Percentiles rank a stretch among this genome's conserved stretches.
Conservation (phyloP, 2,797 vertebrate genomes). For the Salarias fasciatus region DNA sequence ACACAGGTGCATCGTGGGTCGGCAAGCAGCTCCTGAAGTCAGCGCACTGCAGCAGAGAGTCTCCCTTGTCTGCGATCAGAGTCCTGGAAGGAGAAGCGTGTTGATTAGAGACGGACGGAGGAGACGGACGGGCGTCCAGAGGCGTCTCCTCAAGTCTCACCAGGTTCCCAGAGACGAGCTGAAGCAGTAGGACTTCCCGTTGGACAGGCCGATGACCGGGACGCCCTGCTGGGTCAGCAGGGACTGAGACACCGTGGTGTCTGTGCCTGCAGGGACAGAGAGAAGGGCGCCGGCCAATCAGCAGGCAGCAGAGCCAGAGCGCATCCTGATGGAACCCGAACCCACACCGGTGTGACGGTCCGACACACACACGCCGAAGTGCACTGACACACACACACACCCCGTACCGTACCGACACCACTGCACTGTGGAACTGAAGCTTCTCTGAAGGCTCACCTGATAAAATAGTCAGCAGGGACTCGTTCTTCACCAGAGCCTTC, state of each 20-base stretch:
- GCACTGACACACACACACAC: too few species aligned
- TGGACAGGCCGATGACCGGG: conserved; percentile 92
- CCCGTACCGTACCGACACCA: too few species aligned
- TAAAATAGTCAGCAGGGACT: conserved; percentile 91
- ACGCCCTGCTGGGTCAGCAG: conserved; percentile 95
- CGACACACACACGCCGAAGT: too few species aligned
- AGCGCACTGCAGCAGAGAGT: conserved; percentile 93
- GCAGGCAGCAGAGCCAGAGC: too few species aligned
- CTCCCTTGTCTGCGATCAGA: conserved; percentile 93
- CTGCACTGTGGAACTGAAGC: too few species aligned
- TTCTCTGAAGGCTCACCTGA: conserved; percentile 87
- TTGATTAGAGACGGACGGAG: too few species aligned
- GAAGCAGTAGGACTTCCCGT: conserved; percentile 96
- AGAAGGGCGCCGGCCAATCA: too few species aligned
- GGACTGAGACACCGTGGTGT: conserved; percentile 91
- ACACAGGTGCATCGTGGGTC: conserved; percentile 89
- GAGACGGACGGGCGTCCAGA: too few species aligned
- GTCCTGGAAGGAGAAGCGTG: conserved; percentile 82
- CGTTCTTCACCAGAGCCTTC: conserved; percentile 91
- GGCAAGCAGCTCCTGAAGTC: conserved; percentile 94
- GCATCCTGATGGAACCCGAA: too few species aligned
- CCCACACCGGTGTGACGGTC: too few species aligned
- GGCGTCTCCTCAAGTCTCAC: conserved; percentile 76
- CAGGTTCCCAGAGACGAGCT: conserved; percentile 92
- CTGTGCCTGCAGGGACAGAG: conserved; percentile 80